Evolutionary conservation across 2,888 invertebrate genomes (phyloP), one percentile per base, ranked within the genome.

Genomic region (Drosophila picticornis): DNA sequence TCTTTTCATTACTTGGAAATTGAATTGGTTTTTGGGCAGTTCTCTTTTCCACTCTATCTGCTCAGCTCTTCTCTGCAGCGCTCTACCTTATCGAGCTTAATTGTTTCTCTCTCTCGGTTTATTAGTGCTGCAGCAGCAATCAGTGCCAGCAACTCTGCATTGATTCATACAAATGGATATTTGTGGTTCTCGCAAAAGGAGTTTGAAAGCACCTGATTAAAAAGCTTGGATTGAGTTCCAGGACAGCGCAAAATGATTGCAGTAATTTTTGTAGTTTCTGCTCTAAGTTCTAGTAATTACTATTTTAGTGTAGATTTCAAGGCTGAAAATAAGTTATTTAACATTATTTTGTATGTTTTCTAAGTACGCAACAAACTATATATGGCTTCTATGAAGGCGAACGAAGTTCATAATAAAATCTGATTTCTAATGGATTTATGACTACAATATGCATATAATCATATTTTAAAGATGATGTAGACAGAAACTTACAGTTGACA

Each of bases 1-100:
- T 52, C 77, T 75, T 80, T 90, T 90, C 90, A 90, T 90, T 85
- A 90, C 85, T 61, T 75, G 59, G 46, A 85, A 85, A 85, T 88
- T 84, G 83, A 82, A 85, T 90, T 85, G 85, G 71, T 76, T 81
- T 78, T 80, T 64, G 65, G 76, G 63, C 46, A 57, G 36, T 38
- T 29, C 46, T 11, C 13, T 11, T 40, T 40, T 29, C n/a, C 16
- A 11, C 46, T 27, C 22, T 46, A 46, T 19, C 19, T 31, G 53
- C 19, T 36, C 11, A 10, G 16, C 38, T 9, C 25, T 7, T 34
- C 38, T 22, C 22, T 27, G 6, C 36, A 13, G 19, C 19, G 10
- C 25, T 36, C 27, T 16, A 13, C 57, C 27, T 29, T 36, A 43
- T 29, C n/a, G 19, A 27, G 27, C 57, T 57, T 29, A 31, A 57